phyloP scores from a whole-genome alignment of 2,888 invertebrate genomes.

The Heliconius ethilla region DNA sequence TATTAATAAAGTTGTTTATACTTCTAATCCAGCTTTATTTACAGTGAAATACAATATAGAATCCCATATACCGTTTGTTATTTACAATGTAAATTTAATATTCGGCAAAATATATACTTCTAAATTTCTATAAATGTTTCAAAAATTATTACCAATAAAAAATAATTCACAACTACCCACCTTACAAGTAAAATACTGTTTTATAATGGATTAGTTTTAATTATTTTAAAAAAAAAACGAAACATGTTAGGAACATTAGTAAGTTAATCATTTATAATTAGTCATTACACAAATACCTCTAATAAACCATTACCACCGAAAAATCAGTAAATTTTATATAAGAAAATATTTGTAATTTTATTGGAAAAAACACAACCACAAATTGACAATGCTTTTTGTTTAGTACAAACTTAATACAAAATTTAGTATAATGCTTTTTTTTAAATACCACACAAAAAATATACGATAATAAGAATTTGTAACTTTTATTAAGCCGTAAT shows the following conservation, averaged over 20 bases:
- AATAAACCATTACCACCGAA: conserved; percentile 35
- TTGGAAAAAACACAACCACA: conserved; percentile 40
- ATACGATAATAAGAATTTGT: conserved; percentile 49
- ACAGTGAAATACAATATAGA: conserved; percentile 24
- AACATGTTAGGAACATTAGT: conserved; percentile 39
- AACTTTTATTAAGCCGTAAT: conserved; percentile 38
- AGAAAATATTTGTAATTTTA: conserved; percentile 21
- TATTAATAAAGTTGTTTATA: conserved; percentile 37
- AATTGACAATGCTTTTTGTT: conserved; percentile 40
- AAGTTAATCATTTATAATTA: conserved; percentile 29
- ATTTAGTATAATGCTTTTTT: conserved; percentile 27
- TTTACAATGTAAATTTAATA: conserved; percentile 32
- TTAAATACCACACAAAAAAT: not conserved
- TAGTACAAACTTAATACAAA: conserved; percentile 38
- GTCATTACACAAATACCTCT: conserved; percentile 26
- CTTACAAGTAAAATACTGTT: conserved; percentile 13
- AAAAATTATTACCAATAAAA: not conserved
- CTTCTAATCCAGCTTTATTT: conserved; percentile 31
- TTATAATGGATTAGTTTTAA: conserved; percentile 6
- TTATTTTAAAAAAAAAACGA: conserved; percentile 9
- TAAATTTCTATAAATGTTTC: not conserved
- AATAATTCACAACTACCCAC: conserved; percentile 4
- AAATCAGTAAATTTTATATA: conserved; percentile 22
- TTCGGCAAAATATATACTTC: not conserved
- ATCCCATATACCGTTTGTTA: conserved; percentile 32